Percentiles rank a stretch among this genome's conserved stretches.
Conservation (phyloP, 2,888 invertebrate genomes). For the Drosophila peninsularis region DNA sequence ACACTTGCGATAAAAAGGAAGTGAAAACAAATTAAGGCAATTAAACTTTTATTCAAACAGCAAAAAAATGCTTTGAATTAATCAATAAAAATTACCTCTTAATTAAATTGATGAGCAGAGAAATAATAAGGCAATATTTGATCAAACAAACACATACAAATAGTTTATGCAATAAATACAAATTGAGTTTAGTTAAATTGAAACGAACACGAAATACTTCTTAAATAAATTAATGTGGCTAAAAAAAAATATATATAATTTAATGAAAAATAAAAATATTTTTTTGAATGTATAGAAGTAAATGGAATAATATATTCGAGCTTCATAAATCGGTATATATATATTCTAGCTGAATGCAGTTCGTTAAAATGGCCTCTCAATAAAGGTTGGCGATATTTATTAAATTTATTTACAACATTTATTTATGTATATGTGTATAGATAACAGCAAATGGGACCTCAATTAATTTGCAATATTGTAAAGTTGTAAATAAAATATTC, state of each 20-base stretch:
- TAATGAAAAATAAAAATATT: neutral
- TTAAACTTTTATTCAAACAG: neutral
- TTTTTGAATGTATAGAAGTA: neutral
- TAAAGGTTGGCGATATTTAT: neutral
- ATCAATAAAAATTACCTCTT: neutral
- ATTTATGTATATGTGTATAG: neutral
- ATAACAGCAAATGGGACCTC: conserved; percentile 37
- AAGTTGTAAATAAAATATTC: conserved; percentile 29
- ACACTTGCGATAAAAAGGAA: neutral
- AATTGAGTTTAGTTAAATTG: neutral
- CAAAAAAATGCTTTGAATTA: neutral
- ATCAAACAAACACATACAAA: neutral
- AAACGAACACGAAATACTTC: too few species aligned
- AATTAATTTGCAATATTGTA: conserved; percentile 64
- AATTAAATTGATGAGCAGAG: neutral
- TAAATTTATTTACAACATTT: neutral
- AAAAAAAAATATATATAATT: neutral
- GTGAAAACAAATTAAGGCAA: neutral
- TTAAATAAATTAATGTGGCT: neutral
- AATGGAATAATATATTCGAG: neutral
- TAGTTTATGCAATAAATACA: neutral
- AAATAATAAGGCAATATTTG: neutral
- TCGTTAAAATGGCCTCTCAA: neutral
- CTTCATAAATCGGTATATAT: neutral
- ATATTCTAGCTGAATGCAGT: conserved; percentile 6